A percentile compares a stretch with the other conserved stretches of the same genome.
Evolutionary conservation across 2,113 vertebrate genomes (phyloP).

Genomic region (Eulacestoma nigropectus): DNA sequence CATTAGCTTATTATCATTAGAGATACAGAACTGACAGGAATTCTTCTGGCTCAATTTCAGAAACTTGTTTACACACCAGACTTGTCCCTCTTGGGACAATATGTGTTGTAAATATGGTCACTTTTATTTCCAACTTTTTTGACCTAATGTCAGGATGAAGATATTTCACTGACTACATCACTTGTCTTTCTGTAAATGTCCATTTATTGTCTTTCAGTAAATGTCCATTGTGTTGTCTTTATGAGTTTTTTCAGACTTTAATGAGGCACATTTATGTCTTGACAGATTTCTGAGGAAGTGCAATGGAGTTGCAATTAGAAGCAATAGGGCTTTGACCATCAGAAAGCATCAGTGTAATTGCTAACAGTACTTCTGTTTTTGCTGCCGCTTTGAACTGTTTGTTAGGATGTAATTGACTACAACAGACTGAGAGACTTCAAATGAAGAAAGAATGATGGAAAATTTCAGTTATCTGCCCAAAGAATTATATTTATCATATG

Average conservation of each 20-base stretch:
- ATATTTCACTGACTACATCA: neutral
- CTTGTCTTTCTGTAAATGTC: constrained; percentile 1
- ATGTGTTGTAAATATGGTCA: neutral
- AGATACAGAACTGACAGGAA: constrained; percentile 1
- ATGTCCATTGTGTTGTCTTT: neutral
- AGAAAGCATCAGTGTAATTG: neutral
- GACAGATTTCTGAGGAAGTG: neutral
- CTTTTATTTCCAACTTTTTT: neutral
- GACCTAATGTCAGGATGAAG: neutral
- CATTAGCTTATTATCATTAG: constrained; percentile 4
- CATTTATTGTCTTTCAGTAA: neutral
- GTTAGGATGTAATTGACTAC: neutral
- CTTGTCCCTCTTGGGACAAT: neutral
- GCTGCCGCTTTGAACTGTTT: neutral
- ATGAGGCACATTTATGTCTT: neutral
- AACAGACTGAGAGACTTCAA: neutral
- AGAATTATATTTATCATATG: neutral
- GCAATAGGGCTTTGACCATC: neutral
- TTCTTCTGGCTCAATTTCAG: neutral
- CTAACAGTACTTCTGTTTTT: neutral
- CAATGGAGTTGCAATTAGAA: constrained; percentile 4
- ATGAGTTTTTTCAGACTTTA: neutral
- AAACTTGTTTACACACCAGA: neutral
- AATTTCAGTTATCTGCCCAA: neutral
- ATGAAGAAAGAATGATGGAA: neutral